Evolutionary conservation across 2,113 vertebrate genomes (phyloP).

Genomic region (Paramisgurnus dabryanus): DNA sequence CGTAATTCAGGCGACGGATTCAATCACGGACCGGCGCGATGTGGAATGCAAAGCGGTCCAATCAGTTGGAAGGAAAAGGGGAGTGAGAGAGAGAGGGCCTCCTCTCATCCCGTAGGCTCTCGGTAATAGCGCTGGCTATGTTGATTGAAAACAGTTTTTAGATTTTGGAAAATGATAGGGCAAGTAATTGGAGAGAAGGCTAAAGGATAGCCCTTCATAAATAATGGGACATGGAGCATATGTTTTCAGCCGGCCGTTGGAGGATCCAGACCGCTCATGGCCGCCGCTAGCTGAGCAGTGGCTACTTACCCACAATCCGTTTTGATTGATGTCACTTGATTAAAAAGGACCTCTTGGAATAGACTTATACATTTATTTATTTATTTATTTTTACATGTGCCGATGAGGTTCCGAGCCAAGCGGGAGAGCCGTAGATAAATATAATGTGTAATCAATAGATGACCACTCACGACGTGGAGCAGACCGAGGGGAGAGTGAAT

Average conservation of each 20-base stretch:
- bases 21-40: slow-evolving; percentile 92
- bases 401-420: slow-evolving; percentile 54
- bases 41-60: slow-evolving; percentile 93
- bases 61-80: slow-evolving; percentile 73
- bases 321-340: slow-evolving; percentile 86
- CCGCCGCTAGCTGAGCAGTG: slow-evolving; percentile 75
- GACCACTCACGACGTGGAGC: slow-evolving; percentile 76
- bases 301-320: slow-evolving; percentile 72
- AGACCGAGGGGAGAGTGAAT: slow-evolving; percentile 64
- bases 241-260: slow-evolving; percentile 77
- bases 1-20: slow-evolving; percentile 98
- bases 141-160: slow-evolving; percentile 99
- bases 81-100: slow-evolving; percentile 70
- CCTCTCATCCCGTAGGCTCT: slow-evolving; percentile 81
- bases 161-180: slow-evolving; percentile 99
- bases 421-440: slow-evolving; percentile 72
- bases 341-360: slow-evolving; percentile 77
- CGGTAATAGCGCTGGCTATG: slow-evolving; percentile 94
- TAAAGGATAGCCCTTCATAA: slow-evolving; percentile 97
- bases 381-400: slow-evolving; percentile 66
- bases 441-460: slow-evolving; percentile 84
- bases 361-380: slow-evolving; percentile 78
- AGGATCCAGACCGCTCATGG: slow-evolving; percentile 60
- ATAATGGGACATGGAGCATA: slow-evolving; percentile 99
- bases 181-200: slow-evolving; percentile 98